These are phyloP conservation scores for Neodiprion fabricii DNA, from an alignment of 1,140 invertebrate genomes.

Conservation along the genomic window DNA sequence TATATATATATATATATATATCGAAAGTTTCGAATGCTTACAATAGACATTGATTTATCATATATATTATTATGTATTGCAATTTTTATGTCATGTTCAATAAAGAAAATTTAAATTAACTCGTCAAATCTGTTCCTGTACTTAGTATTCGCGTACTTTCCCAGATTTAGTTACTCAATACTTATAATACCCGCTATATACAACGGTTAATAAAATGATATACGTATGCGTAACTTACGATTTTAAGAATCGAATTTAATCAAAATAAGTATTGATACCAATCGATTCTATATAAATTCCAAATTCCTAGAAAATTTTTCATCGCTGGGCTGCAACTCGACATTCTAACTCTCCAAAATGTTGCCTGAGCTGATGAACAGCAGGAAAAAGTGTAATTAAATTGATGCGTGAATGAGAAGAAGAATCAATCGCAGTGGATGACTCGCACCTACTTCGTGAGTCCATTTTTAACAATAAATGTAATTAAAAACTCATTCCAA, in stretches of 20 bases:
- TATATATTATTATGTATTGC: constrained; percentile 45
- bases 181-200: neutral
- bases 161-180: neutral
- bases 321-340: too few species aligned
- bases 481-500: neutral
- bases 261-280: neutral
- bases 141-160: neutral
- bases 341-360: too few species aligned
- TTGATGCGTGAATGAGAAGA: too few species aligned
- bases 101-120: constrained; percentile 49
- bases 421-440: too few species aligned
- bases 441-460: too few species aligned
- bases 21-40: constrained; percentile 40
- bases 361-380: too few species aligned
- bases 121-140: neutral
- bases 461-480: neutral
- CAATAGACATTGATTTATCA: constrained; percentile 42
- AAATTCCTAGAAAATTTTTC: neutral
- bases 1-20: constrained; percentile 33
- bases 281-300: neutral
- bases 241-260: too few species aligned
- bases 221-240: neutral
- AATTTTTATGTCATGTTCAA: constrained; percentile 58
- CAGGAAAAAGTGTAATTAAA: too few species aligned
- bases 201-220: neutral